Evolutionary conservation across 2,888 invertebrate species (phyloP).

Genomic region (Stenotaenia linearis): DNA sequence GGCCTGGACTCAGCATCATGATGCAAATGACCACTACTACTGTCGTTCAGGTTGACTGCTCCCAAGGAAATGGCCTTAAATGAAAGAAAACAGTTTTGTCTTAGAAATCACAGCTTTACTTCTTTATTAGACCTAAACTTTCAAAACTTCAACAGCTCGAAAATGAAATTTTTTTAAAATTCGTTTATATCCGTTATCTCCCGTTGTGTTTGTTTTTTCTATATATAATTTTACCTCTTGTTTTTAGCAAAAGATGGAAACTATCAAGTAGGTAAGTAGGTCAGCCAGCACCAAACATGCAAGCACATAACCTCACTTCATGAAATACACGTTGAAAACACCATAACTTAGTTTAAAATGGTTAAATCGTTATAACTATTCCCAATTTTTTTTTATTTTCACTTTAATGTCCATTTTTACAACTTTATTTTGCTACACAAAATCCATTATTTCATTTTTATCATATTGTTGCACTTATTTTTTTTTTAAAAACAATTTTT

Average conservation of each 20-base stretch:
- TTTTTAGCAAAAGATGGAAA: neutral
- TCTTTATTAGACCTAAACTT: neutral
- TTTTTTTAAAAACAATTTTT: no score
- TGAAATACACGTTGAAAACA: neutral
- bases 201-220: neutral
- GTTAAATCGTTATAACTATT: no score
- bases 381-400: neutral
- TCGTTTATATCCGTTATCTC: neutral
- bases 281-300: conserved; percentile 7
- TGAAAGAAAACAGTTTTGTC: neutral
- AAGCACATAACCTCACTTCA: neutral
- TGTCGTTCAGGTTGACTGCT: neutral
- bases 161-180: neutral
- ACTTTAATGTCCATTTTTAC: neutral
- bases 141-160: no score
- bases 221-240: neutral
- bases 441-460: no score
- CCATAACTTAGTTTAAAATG: neutral
- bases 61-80: conserved; percentile 1
- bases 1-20: neutral
- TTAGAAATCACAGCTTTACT: neutral
- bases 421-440: neutral
- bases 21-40: neutral
- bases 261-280: conserved; percentile 27
- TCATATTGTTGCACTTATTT: no score